Percentiles rank a stretch among this genome's conserved stretches.
These are phyloP conservation scores for Gila robusta DNA, from an alignment of 2,797 vertebrate species.

Conservation along the genomic window DNA sequence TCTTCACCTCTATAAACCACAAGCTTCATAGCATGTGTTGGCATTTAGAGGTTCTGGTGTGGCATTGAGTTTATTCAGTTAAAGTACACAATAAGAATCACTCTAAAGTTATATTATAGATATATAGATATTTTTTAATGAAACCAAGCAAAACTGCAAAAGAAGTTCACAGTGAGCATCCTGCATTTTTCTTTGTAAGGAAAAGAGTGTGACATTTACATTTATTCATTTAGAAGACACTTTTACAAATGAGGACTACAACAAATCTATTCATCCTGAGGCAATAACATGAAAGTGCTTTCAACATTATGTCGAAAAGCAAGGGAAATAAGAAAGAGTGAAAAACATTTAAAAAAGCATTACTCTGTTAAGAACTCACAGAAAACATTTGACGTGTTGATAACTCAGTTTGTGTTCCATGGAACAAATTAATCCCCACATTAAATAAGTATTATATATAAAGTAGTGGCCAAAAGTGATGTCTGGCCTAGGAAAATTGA, in stretches of 20 bases:
- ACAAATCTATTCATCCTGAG: background rate
- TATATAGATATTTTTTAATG: background rate
- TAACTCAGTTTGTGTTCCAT: background rate
- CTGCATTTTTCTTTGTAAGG: background rate
- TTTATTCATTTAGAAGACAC: background rate
- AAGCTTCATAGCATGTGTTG: slow-evolving; percentile 25
- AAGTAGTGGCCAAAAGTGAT: background rate
- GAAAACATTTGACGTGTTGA: too few relatives aligned
- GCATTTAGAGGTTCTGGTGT: background rate
- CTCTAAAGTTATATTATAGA: too few relatives aligned
- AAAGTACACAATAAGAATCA: background rate
- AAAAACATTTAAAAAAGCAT: too few relatives aligned
- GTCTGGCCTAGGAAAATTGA: background rate
- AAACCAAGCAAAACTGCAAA: background rate
- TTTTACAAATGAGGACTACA: background rate
- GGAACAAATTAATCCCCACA: background rate
- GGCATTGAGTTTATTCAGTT: background rate
- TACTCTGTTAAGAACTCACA: too few relatives aligned
- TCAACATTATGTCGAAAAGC: background rate
- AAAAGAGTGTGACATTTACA: background rate
- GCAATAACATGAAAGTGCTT: background rate
- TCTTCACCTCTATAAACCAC: slow-evolving; percentile 14
- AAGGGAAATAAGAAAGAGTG: too few relatives aligned
- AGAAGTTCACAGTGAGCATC: background rate
- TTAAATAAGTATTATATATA: background rate